Evolutionary conservation across 2,797 vertebrate genomes (phyloP), one percentile per base, ranked within the genome.

Genomic region (Micromesistius poutassou): DNA sequence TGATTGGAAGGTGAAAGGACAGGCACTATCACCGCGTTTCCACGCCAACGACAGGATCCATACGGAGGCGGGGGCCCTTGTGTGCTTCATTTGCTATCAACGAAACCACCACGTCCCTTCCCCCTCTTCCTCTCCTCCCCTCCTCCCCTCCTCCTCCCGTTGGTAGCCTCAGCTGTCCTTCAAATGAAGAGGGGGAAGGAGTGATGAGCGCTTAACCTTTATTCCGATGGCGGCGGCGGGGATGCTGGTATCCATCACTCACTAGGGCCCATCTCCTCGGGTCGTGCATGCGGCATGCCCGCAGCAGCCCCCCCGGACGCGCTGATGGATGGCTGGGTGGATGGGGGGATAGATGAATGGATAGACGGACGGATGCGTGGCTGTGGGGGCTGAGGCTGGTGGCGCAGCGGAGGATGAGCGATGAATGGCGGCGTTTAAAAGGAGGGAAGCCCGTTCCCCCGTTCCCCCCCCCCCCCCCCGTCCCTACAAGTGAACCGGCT

Each of bases 121-220:
- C 40, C 40, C 12, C 4, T 16, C 14, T 14, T 16, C 40, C 14
- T 42, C 36, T 38, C 36, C 9, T 38, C 36, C 36, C 9, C 36
- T 38, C 36, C 8, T 36, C 36, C 36, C 19, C 36, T 9, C 73
- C 73, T 38, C 68, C 31, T 31, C 77, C 74, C 42, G 76, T 55
- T 38, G 33, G 33, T 35, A 9, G 46, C 55, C 72, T 55, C 6
- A 0, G 74, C 82, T 74, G 82, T 87, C 68, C n/a, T 82, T 89
- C 85, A 81, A 81, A 84, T 78, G 31, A 79, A 78, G 83, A 77
- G 76, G 76, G 79, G 66, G 38, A 79, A 87, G 86, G 89, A 89
- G 84, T 86, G 90, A 91, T 88, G 91, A 83, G 89, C 88, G 87
- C 86, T 90, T 91, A 89, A 90, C 91, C 90, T 92, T 92, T 90